These are phyloP conservation scores for Ennomos erosarius DNA, from an alignment of 2,888 invertebrate species.

Conservation along the genomic window DNA sequence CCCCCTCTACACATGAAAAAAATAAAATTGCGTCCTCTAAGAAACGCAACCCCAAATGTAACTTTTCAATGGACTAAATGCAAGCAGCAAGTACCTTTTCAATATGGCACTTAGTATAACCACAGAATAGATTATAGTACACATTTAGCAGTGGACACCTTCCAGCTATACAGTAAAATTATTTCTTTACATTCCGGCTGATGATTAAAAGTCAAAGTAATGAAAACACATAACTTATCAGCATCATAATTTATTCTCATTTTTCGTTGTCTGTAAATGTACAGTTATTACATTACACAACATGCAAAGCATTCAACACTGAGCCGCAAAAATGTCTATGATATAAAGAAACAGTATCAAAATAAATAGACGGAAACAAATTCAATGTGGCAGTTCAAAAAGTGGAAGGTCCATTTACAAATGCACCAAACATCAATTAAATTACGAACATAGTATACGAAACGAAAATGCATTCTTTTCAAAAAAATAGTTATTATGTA, in stretches of 20 bases:
- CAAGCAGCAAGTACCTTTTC: too few species aligned
- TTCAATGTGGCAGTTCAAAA: constrained; percentile 12
- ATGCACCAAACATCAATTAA: constrained; percentile 12
- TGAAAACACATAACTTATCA: constrained; percentile 41
- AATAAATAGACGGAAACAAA: constrained; percentile 25
- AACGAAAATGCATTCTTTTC: constrained; percentile 35
- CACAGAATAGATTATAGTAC: too few species aligned
- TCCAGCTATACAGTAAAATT: too few species aligned
- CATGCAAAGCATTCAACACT: constrained; percentile 44
- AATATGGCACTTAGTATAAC: too few species aligned
- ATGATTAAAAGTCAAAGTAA: constrained; percentile 12
- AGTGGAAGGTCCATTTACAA: background rate
- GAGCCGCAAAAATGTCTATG: constrained; percentile 36
- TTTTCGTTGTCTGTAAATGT: constrained; percentile 64
- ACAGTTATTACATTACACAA: constrained; percentile 40
- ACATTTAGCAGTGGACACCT: too few species aligned
- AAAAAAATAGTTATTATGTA: constrained; percentile 24
- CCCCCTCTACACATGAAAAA: too few species aligned
- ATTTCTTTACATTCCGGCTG: too few species aligned
- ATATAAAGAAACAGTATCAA: constrained; percentile 37
- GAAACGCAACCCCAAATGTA: too few species aligned
- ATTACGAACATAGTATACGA: constrained; percentile 18
- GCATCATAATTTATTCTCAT: constrained; percentile 59
- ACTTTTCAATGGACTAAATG: too few species aligned
- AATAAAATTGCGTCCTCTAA: too few species aligned